phyloP scores from a whole-genome alignment of 2,888 invertebrate genomes.

The Drosophila multiciliata region DNA sequence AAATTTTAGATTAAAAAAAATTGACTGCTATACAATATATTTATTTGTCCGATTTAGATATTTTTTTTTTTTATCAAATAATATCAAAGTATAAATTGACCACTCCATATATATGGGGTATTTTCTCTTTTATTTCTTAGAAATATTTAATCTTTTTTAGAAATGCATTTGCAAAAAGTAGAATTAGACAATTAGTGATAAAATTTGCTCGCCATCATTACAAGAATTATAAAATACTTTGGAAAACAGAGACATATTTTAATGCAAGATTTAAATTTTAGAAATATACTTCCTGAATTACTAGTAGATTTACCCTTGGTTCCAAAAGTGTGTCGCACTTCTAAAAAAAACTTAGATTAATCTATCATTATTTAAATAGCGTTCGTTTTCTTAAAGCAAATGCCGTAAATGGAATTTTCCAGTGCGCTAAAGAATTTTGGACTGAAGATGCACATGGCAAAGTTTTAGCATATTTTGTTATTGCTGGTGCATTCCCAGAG shows the following conservation, averaged over 20 bases:
- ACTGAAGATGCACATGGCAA: constrained; percentile 10
- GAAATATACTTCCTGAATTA: background rate
- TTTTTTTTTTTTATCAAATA: background rate
- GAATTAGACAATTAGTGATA: background rate
- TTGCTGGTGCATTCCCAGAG: constrained; percentile 29
- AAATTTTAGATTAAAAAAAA: background rate
- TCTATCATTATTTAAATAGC: constrained; percentile 2
- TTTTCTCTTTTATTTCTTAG: background rate
- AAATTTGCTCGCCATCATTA: no score
- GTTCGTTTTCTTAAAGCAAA: constrained; percentile 4
- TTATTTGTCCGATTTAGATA: background rate
- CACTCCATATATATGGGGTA: background rate
- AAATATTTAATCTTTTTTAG: background rate
- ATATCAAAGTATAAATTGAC: background rate
- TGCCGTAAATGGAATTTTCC: background rate
- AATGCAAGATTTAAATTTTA: background rate
- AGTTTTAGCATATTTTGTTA: constrained; percentile 43
- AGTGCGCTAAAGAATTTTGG: background rate
- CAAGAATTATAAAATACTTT: background rate
- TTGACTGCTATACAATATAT: background rate
- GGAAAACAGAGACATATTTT: background rate
- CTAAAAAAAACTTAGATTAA: background rate
- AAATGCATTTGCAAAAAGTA: background rate
- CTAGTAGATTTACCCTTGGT: background rate
- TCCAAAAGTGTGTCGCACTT: background rate